Evolutionary conservation across 2,888 invertebrate species (phyloP).

Genomic region (Netelia virgata): DNA sequence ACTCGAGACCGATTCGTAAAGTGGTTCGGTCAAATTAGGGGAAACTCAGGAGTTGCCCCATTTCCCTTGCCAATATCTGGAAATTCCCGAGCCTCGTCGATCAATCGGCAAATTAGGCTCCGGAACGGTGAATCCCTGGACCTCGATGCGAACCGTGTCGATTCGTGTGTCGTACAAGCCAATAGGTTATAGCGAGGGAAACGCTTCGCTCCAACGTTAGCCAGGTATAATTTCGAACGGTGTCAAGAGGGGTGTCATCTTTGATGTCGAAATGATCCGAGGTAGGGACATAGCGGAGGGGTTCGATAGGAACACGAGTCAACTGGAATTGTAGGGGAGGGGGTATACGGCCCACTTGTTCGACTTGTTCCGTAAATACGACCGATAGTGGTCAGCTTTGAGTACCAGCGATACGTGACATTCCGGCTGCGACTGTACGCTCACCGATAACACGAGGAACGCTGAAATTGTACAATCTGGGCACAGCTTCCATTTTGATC

Average conservation of each 20-base stretch:
- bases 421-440: slow-evolving; percentile 3
- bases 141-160: background rate
- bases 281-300: background rate
- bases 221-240: slow-evolving; percentile 2
- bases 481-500: slow-evolving; percentile 6
- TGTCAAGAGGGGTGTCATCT: slow-evolving; percentile 13
- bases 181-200: background rate
- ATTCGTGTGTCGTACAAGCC: background rate
- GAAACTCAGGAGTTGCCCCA: too few relatives aligned
- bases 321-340: background rate
- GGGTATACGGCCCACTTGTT: slow-evolving; percentile 1
- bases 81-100: background rate
- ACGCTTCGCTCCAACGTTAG: background rate
- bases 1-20: too few relatives aligned
- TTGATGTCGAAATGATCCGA: slow-evolving; percentile 17
- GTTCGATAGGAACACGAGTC: background rate
- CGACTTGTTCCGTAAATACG: slow-evolving; percentile 26
- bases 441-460: slow-evolving; percentile 11
- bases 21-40: too few relatives aligned
- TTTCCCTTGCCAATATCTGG: background rate
- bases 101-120: slow-evolving; percentile 3
- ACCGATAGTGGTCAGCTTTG: slow-evolving; percentile 9
- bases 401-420: slow-evolving; percentile 11
- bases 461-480: slow-evolving; percentile 2
- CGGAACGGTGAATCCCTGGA: background rate